Base-by-base conservation (phyloP, 1,140 invertebrate genomes). In the Drosophila ficusphila region DNA sequence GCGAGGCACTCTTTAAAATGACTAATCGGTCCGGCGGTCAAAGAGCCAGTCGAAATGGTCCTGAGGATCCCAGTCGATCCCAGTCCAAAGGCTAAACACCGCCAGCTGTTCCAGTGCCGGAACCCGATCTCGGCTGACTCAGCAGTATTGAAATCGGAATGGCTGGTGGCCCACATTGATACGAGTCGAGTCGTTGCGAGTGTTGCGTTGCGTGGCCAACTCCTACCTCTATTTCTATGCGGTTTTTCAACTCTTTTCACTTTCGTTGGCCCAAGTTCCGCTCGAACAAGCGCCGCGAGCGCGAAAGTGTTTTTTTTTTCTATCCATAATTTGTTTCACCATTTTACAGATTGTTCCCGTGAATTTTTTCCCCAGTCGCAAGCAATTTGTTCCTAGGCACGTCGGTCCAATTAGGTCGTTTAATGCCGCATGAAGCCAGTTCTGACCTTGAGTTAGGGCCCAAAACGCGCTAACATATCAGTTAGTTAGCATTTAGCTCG, bases 221-320 rank as follows among this genome's bases (percentile, higher is more conserved):
- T 38, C 12, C 51, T 27, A 29, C 48, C 21, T 12, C 19, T 34
- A 52, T 76, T 44, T 72, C 76, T 76, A 64, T 79, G 81, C 52
- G 41, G 79, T 42, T 62, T 71, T 76, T 69, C 47, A 73, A 69
- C 72, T 73, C 29, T 69, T 85, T 85, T 85, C 81, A 85, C 81
- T 85, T 86, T 85, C 81, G 27, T 86, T 85, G 70, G 67, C 61
- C 23, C 38, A 34, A 60, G 29, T n/a, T 34, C 70, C 73, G 82
- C 76, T 65, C 73, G 58, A 85, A 79, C 64, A 41, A 68, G 8
- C 53, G 51, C 64, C 34, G 12, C 16, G 1, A 68, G 42, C 52
- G 79, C 56, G 76, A 86, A 86, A 85, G 81, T 86, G 70, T 85
- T 79, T 82, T 51, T 54, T 11, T 56, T 48, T 57, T 47, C 34